phyloP scores from a whole-genome alignment of 2,888 invertebrate species.

The Pristionchus arcanus region DNA sequence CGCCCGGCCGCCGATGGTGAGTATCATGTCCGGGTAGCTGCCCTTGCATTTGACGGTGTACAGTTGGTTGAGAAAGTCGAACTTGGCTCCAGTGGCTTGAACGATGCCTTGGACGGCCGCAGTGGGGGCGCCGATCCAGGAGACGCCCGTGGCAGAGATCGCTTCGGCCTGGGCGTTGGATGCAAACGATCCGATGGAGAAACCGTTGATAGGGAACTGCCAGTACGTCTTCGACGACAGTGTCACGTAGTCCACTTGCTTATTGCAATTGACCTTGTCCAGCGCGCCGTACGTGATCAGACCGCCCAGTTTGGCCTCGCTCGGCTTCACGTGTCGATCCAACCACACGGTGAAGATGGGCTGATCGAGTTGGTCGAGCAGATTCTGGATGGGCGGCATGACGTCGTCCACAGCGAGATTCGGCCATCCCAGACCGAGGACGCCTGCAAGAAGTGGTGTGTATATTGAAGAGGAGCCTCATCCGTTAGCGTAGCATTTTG shows the following conservation, averaged over 20 bases:
- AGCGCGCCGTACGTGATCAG: constrained; percentile 75
- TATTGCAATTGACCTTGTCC: constrained; percentile 72
- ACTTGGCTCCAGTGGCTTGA: constrained; percentile 66
- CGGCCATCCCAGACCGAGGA: constrained; percentile 75
- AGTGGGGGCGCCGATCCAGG: constrained; percentile 69
- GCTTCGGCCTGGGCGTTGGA: constrained; percentile 53
- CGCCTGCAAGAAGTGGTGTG: neutral
- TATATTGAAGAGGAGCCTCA: too few species aligned
- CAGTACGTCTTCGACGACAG: constrained; percentile 74
- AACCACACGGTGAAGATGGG: too few species aligned
- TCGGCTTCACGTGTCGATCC: constrained; percentile 79
- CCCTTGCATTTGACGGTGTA: constrained; percentile 70
- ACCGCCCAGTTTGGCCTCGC: constrained; percentile 67
- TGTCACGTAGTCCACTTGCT: constrained; percentile 69
- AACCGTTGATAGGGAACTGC: constrained; percentile 72
- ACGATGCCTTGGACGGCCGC: constrained; percentile 61
- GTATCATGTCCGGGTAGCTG: constrained; percentile 66
- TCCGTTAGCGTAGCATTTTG: too few species aligned
- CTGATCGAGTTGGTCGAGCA: constrained; percentile 86
- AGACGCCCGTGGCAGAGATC: constrained; percentile 75
- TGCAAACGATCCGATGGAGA: constrained; percentile 67
- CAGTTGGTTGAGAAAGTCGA: constrained; percentile 59
- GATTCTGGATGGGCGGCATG: constrained; percentile 92
- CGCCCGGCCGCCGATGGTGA: constrained; percentile 68
- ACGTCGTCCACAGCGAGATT: constrained; percentile 91